Percentiles rank a stretch among this genome's conserved stretches.
Conservation (phyloP, 1,140 invertebrate genomes). For the Samia ricini region DNA sequence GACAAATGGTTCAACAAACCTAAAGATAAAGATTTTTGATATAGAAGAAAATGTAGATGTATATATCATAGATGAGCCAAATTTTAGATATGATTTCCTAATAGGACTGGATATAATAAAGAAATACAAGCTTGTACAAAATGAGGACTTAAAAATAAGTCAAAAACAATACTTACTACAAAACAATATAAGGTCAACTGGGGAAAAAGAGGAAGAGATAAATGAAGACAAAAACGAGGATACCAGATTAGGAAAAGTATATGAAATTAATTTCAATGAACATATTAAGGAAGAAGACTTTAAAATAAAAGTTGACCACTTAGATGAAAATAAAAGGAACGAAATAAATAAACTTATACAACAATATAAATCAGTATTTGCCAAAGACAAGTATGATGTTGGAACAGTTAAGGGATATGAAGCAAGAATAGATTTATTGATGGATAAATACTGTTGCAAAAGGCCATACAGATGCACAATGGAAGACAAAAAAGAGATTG, state of each 20-base stretch:
- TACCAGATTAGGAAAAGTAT: too few relatives aligned
- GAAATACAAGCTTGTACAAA: background rate
- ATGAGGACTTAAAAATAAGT: slow-evolving; percentile 4
- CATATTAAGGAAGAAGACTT: slow-evolving; percentile 32
- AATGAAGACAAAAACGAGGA: slow-evolving; percentile 12
- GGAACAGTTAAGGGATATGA: slow-evolving; percentile 37
- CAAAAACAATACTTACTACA: too few relatives aligned
- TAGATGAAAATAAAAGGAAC: slow-evolving; percentile 23
- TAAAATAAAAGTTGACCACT: slow-evolving; percentile 34
- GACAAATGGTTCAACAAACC: slow-evolving; percentile 8
- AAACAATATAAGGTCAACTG: too few relatives aligned
- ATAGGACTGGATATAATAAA: slow-evolving; percentile 11
- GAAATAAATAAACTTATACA: slow-evolving; percentile 34
- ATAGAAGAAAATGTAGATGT: slow-evolving; percentile 5
- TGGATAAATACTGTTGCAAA: slow-evolving; percentile 35
- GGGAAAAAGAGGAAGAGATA: too few relatives aligned
- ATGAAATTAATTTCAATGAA: slow-evolving; percentile 38
- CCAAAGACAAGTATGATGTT: slow-evolving; percentile 35
- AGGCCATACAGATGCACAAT: slow-evolving; percentile 40
- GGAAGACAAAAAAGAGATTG: slow-evolving; percentile 45
- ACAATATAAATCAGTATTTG: slow-evolving; percentile 37
- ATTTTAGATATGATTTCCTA: slow-evolving; percentile 6
- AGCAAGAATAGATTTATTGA: slow-evolving; percentile 28
- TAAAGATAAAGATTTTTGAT: slow-evolving; percentile 6
- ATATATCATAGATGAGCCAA: slow-evolving; percentile 3